Evolutionary conservation across 2,797 vertebrate genomes (phyloP).

Genomic region (Phataginus tricuspis): DNA sequence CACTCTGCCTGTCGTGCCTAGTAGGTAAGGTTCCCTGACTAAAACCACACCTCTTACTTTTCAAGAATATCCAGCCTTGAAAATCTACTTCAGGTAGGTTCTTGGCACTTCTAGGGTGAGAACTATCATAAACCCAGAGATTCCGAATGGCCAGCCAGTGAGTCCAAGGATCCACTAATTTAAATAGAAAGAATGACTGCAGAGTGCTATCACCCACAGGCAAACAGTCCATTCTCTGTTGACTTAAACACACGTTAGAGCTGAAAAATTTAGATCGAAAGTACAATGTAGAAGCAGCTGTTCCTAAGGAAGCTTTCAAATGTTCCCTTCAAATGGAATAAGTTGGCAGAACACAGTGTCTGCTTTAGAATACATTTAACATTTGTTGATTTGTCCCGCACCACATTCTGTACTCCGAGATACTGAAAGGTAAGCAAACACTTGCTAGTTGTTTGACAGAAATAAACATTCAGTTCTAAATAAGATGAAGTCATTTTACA

Average conservation of each 20-base stretch:
- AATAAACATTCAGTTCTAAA: slow-evolving; percentile 41
- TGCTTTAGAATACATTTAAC: slow-evolving; percentile 26
- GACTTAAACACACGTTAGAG: slow-evolving; percentile 14
- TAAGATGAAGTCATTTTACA: slow-evolving; percentile 39
- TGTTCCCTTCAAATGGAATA: slow-evolving; percentile 31
- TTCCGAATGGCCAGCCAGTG: background rate
- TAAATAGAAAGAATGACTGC: background rate
- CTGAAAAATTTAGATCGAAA: background rate
- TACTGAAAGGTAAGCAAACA: slow-evolving; percentile 4
- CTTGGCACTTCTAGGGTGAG: background rate
- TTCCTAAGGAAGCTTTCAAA: background rate
- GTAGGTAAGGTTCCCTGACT: background rate
- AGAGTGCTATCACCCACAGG: background rate
- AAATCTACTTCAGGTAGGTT: background rate
- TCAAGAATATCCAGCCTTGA: background rate
- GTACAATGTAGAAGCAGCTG: background rate
- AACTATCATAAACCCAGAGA: background rate
- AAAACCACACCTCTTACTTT: background rate
- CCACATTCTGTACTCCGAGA: background rate
- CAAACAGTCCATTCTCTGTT: background rate
- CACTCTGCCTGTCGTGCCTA: background rate
- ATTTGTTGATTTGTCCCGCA: background rate
- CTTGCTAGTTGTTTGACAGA: background rate
- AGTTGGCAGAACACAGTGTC: slow-evolving; percentile 10
- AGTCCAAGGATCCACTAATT: background rate